Conservation (phyloP, 2,113 vertebrate genomes). For the Pomatostomus ruficeps region DNA sequence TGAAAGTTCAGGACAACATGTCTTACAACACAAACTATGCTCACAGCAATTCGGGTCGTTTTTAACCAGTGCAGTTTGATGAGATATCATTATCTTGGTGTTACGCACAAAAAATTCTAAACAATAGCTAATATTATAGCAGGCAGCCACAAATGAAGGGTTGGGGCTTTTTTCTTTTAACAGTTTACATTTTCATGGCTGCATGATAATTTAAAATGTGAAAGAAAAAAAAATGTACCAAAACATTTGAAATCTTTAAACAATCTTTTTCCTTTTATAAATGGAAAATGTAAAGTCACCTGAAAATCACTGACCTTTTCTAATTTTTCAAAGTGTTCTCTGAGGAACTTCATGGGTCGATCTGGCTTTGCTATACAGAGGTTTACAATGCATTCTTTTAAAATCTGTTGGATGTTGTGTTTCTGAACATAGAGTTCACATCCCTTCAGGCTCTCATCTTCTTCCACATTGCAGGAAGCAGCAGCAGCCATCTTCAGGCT, state of each 20-base stretch:
- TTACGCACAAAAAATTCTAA: background rate
- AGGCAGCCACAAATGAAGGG: background rate
- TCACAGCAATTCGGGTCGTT: background rate
- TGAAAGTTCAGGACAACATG: background rate
- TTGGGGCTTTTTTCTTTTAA: background rate
- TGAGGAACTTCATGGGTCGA: constrained; percentile 92
- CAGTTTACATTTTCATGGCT: background rate
- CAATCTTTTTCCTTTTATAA: background rate
- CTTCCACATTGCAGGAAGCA: constrained; percentile 83
- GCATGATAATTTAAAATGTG: background rate
- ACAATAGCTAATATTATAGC: background rate
- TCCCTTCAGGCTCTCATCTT: constrained; percentile 91
- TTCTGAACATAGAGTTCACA: constrained; percentile 95
- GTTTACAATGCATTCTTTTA: constrained; percentile 95
- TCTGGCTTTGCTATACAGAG: constrained; percentile 93
- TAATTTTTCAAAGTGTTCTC: constrained; percentile 95
- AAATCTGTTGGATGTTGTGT: constrained; percentile 92
- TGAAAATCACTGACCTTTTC: constrained; percentile 87
- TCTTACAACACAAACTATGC: background rate
- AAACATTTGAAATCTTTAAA: background rate
- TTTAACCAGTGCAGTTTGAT: background rate
- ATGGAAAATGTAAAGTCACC: background rate
- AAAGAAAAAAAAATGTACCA: background rate
- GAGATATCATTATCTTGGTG: background rate
- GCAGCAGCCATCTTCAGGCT: constrained; percentile 85